A percentile compares a stretch with the other conserved stretches of the same genome.
phyloP scores from a whole-genome alignment of 1,140 invertebrate species.

The Psix sp. region DNA sequence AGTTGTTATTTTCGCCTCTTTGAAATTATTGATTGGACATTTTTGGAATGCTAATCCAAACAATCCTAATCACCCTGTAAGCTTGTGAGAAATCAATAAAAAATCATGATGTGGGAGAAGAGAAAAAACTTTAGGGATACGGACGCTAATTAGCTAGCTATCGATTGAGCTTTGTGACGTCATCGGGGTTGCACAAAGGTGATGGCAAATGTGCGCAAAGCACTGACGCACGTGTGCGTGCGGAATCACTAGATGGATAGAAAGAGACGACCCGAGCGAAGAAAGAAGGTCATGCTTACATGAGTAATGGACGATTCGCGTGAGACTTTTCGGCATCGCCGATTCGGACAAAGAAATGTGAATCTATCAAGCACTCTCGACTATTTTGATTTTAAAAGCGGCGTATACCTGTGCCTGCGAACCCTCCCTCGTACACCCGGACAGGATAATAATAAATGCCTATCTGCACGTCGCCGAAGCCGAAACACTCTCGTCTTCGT shows the following conservation, averaged over 20 bases:
- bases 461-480: conserved; percentile 40
- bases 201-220: conserved; percentile 36
- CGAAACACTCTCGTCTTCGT: conserved; percentile 20
- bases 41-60: no score
- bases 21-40: no score
- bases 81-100: no score
- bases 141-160: conserved; percentile 27
- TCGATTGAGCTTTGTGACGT: conserved; percentile 31
- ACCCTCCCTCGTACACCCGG: conserved; percentile 60
- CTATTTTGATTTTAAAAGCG: conserved; percentile 57
- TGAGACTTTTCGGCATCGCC: conserved; percentile 64
- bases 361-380: conserved; percentile 61
- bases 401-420: conserved; percentile 52
- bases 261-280: conserved; percentile 13
- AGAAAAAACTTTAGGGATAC: background rate
- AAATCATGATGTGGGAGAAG: no score
- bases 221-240: conserved; percentile 39
- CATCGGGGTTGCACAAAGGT: conserved; percentile 32
- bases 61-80: no score
- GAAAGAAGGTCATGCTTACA: conserved; percentile 42
- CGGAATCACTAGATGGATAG: conserved; percentile 16
- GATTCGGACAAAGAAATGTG: conserved; percentile 61
- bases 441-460: conserved; percentile 59
- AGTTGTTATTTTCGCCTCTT: no score
- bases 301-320: conserved; percentile 67